These are phyloP conservation scores for Drosophila pallidifrons DNA, from an alignment of 1,140 invertebrate genomes.

Conservation along the genomic window DNA sequence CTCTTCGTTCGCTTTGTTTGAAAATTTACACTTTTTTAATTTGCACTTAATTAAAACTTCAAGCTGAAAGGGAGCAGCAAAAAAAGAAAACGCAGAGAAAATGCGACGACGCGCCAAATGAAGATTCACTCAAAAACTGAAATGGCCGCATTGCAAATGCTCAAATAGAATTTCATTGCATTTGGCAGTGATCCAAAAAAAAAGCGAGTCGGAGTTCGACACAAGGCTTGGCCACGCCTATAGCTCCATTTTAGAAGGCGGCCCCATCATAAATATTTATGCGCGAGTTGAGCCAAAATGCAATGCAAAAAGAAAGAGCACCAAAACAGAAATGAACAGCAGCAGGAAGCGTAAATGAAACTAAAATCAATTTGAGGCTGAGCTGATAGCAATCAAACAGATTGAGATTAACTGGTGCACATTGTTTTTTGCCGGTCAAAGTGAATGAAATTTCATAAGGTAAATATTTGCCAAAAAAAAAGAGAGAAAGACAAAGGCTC, in stretches of 20 bases:
- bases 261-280: conserved; percentile 78
- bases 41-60: conserved; percentile 80
- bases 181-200: conserved; percentile 68
- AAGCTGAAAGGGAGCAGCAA: conserved; percentile 39
- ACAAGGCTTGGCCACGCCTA: conserved; percentile 30
- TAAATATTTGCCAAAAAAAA: conserved; percentile 58
- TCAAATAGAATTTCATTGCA: conserved; percentile 81
- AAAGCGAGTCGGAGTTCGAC: conserved; percentile 12
- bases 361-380: conserved; percentile 79
- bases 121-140: conserved; percentile 54
- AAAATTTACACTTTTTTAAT: conserved; percentile 68
- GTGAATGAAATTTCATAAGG: conserved; percentile 61
- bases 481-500: background rate
- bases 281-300: conserved; percentile 62
- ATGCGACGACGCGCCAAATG: conserved; percentile 30
- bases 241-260: background rate
- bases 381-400: conserved; percentile 72
- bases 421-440: conserved; percentile 31
- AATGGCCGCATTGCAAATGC: conserved; percentile 51
- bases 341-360: conserved; percentile 77
- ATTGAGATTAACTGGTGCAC: conserved; percentile 65
- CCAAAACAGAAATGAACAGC: conserved; percentile 17
- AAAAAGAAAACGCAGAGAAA: conserved; percentile 22
- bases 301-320: conserved; percentile 40
- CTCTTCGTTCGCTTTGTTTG: background rate